Evolutionary conservation across 1,140 invertebrate species (phyloP).

Genomic region (Tetranychus urticae): DNA sequence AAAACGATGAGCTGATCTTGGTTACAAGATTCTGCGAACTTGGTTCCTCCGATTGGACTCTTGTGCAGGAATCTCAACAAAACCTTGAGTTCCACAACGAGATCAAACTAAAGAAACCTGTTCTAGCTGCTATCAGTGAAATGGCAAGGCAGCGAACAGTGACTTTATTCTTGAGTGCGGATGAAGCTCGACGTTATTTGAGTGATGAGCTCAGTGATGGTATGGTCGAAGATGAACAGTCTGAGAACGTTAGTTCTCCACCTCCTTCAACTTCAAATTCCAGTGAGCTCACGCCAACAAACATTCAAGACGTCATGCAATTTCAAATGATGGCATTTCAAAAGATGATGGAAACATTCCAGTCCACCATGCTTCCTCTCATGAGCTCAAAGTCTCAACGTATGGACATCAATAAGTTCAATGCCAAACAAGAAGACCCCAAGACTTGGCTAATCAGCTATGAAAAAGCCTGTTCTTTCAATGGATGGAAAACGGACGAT

Average conservation of each 20-base stretch:
- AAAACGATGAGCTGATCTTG: background rate
- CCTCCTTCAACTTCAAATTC: no score
- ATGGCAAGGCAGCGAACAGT: background rate
- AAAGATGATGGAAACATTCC: background rate
- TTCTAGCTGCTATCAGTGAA: background rate
- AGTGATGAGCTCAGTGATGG: background rate
- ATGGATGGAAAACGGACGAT: background rate
- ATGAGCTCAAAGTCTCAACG: background rate
- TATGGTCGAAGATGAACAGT: background rate
- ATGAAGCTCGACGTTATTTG: background rate
- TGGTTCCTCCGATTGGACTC: background rate
- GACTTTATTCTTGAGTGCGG: background rate
- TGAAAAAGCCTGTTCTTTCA: background rate
- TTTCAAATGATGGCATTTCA: background rate
- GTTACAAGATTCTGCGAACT: background rate
- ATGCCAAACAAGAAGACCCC: background rate
- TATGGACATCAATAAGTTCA: background rate
- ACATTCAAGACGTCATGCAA: background rate
- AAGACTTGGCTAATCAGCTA: background rate
- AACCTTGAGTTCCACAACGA: background rate
- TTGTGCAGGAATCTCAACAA: background rate
- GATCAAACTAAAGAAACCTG: background rate
- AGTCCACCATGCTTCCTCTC: background rate
- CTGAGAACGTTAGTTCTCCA: no score
- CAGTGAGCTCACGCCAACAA: background rate